Percentiles rank a stretch among this genome's conserved stretches.
phyloP scores from a whole-genome alignment of 2,113 vertebrate genomes.

The Alligator mississippiensis region DNA sequence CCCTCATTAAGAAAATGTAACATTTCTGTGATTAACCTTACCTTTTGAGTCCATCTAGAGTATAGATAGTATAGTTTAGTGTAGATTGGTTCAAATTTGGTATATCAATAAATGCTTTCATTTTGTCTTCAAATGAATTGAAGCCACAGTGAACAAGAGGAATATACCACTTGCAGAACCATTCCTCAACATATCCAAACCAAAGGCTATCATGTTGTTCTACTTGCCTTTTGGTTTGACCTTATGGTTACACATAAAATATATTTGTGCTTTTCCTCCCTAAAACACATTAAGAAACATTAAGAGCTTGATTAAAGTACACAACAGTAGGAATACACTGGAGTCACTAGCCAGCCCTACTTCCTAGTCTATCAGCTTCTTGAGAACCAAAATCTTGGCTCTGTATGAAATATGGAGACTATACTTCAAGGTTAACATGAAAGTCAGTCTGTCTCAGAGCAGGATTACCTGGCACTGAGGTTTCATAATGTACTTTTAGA shows the following conservation, averaged over 20 bases:
- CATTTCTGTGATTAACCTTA: background rate
- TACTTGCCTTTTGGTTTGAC: no score
- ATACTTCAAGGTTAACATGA: constrained; percentile 20
- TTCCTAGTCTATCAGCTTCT: background rate
- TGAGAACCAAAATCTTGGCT: constrained; percentile 15
- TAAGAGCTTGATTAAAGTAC: no score
- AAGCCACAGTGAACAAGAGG: background rate
- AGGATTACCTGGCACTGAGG: constrained; percentile 68
- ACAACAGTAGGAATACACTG: no score
- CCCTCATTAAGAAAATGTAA: background rate
- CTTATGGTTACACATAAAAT: no score
- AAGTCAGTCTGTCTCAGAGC: constrained; percentile 57
- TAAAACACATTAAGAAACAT: no score
- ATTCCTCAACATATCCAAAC: no score
- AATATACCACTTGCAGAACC: no score
- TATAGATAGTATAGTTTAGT: background rate
- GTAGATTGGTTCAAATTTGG: background rate
- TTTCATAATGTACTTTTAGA: background rate
- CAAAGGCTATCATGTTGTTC: no score
- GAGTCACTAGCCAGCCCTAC: background rate
- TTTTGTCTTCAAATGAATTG: background rate
- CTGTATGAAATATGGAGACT: background rate
- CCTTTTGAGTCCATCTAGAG: background rate
- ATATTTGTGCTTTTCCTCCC: no score
- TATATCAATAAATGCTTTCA: background rate